Conservation (phyloP, 2,888 invertebrate species). For the Pollenia angustigena region DNA sequence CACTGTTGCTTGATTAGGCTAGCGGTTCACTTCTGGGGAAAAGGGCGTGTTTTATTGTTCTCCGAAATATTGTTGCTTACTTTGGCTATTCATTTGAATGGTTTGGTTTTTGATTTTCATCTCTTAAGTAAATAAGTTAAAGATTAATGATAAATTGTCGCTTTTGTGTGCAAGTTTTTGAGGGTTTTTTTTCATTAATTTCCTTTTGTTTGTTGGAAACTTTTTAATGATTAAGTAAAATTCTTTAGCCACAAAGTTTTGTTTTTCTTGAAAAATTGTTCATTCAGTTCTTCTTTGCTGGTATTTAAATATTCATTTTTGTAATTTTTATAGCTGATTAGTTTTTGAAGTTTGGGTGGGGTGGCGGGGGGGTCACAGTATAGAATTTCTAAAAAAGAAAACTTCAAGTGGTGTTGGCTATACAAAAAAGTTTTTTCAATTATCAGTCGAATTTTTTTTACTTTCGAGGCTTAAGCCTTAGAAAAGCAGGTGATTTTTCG, state of each 20-base stretch:
- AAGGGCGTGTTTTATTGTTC: neutral
- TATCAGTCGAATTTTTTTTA: no score
- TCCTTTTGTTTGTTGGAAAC: neutral
- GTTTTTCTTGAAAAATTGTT: neutral
- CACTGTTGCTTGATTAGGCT: constrained; percentile 7
- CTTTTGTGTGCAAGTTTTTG: neutral
- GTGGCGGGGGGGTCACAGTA: no score
- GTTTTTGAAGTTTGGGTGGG: no score
- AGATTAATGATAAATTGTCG: constrained; percentile 26
- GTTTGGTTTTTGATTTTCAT: neutral
- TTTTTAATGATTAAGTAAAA: neutral
- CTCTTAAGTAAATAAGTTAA: neutral
- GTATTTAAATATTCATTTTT: neutral
- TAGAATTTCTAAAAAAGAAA: no score
- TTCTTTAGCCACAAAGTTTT: constrained; percentile 1
- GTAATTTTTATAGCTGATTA: neutral
- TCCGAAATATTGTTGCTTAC: neutral
- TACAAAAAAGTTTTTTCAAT: no score
- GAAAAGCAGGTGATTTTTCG: no score
- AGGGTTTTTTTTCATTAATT: neutral
- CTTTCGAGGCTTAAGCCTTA: no score
- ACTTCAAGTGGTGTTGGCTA: no score
- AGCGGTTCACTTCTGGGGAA: no score
- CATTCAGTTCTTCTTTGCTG: no score
- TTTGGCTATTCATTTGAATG: neutral